Conservation (phyloP, 2,797 vertebrate species). For the Eospalax fontanierii region DNA sequence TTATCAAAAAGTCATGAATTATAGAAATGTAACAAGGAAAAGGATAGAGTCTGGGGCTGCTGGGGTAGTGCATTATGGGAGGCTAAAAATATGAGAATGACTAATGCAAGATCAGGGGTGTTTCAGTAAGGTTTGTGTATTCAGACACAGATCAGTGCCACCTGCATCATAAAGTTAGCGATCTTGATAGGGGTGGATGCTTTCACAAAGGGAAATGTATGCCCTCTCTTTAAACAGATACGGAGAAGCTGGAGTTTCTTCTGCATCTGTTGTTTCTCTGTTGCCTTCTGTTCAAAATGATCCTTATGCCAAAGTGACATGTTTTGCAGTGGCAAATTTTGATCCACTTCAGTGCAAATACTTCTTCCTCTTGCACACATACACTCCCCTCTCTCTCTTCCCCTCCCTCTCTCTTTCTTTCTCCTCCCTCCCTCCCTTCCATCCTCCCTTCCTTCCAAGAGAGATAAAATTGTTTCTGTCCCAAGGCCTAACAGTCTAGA, state of each 20-base stretch:
- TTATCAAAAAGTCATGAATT: neutral
- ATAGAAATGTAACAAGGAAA: neutral
- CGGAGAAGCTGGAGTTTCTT: neutral
- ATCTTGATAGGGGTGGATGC: too few relatives aligned
- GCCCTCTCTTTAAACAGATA: neutral
- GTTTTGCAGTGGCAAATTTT: slow-evolving; percentile 27
- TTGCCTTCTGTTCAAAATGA: slow-evolving; percentile 57
- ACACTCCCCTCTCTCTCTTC: neutral
- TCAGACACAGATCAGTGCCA: neutral
- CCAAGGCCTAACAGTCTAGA: neutral
- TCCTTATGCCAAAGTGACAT: neutral
- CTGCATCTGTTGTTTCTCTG: slow-evolving; percentile 38
- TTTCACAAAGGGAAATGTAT: neutral
- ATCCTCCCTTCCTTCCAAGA: neutral
- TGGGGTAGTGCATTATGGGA: neutral
- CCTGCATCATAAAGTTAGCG: neutral
- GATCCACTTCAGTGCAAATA: neutral
- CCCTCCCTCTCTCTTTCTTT: too few relatives aligned
- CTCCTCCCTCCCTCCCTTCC: too few relatives aligned
- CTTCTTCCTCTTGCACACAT: neutral
- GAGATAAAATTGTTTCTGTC: slow-evolving; percentile 39
- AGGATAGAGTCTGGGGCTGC: neutral
- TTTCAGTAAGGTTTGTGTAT: neutral
- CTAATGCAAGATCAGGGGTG: neutral
- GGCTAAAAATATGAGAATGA: neutral